A percentile compares a stretch with the other conserved stretches of the same genome.
Evolutionary conservation across 2,888 invertebrate species (phyloP).

Genomic region (Escarpia spicata): DNA sequence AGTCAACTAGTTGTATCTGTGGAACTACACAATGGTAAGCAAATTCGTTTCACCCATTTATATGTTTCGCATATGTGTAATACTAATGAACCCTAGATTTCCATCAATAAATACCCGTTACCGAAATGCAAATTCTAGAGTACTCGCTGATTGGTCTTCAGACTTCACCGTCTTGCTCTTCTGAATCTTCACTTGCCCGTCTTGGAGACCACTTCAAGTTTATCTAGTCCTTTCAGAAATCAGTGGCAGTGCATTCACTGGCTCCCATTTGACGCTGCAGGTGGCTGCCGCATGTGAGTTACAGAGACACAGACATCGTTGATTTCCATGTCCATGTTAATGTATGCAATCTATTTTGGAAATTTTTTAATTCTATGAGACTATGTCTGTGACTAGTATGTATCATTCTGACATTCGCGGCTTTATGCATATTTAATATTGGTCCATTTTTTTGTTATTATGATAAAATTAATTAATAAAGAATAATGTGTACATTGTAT

Average conservation of each 20-base stretch:
- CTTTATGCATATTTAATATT: background rate
- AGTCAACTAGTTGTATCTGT: background rate
- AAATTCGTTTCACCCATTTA: background rate
- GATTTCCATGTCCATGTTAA: background rate
- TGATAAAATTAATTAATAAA: no score
- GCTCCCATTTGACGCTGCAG: background rate
- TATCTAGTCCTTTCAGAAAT: no score
- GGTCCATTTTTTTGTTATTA: no score
- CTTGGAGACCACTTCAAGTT: no score
- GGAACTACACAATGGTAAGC: background rate
- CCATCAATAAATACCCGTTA: background rate
- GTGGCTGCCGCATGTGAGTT: background rate
- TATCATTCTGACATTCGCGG: background rate
- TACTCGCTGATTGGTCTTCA: no score
- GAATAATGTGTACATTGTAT: no score
- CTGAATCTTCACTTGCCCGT: no score
- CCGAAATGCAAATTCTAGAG: conserved; percentile 7
- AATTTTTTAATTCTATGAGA: no score
- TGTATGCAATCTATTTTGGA: background rate
- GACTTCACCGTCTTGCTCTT: no score
- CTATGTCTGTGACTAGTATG: background rate
- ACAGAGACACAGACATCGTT: conserved; percentile 2
- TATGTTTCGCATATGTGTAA: background rate
- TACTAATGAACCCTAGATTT: background rate
- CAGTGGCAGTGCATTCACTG: background rate